These are phyloP conservation scores for Argyresthia goedartella DNA, from an alignment of 2,888 invertebrate genomes.

Conservation along the genomic window DNA sequence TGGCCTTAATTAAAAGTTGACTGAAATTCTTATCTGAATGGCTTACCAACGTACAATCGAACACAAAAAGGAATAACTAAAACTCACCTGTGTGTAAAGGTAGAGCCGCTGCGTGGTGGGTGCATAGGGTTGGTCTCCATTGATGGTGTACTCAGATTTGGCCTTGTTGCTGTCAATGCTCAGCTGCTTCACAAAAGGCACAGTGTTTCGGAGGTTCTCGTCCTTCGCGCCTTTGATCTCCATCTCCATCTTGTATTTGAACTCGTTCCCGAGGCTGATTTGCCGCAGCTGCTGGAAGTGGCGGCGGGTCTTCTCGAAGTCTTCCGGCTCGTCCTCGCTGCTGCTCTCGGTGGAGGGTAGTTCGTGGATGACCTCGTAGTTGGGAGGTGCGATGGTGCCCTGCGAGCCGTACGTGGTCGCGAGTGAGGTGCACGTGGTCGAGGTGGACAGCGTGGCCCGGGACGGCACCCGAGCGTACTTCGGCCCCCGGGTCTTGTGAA, in stretches of 20 bases:
- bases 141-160: conserved; percentile 56
- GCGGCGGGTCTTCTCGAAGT: conserved; percentile 69
- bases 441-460: conserved; percentile 64
- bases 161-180: conserved; percentile 71
- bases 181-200: conserved; percentile 73
- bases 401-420: conserved; percentile 66
- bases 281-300: conserved; percentile 74
- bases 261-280: conserved; percentile 74
- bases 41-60: too few relatives aligned
- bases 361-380: conserved; percentile 56
- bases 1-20: too few relatives aligned
- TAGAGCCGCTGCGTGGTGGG: conserved; percentile 68
- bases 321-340: conserved; percentile 64
- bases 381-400: conserved; percentile 51
- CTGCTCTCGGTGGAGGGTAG: conserved; percentile 56
- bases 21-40: too few relatives aligned
- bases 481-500: conserved; percentile 48
- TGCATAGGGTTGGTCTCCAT: conserved; percentile 55
- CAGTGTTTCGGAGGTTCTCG: conserved; percentile 71
- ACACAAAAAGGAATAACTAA: too few relatives aligned
- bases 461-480: conserved; percentile 65
- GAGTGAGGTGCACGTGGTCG: conserved; percentile 73
- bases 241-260: conserved; percentile 75
- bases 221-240: conserved; percentile 71
- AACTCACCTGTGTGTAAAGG: conserved; percentile 53